Evolutionary conservation across 2,113 vertebrate species (phyloP), one percentile per base, ranked within the genome.

Genomic region (Physeter macrocephalus): DNA sequence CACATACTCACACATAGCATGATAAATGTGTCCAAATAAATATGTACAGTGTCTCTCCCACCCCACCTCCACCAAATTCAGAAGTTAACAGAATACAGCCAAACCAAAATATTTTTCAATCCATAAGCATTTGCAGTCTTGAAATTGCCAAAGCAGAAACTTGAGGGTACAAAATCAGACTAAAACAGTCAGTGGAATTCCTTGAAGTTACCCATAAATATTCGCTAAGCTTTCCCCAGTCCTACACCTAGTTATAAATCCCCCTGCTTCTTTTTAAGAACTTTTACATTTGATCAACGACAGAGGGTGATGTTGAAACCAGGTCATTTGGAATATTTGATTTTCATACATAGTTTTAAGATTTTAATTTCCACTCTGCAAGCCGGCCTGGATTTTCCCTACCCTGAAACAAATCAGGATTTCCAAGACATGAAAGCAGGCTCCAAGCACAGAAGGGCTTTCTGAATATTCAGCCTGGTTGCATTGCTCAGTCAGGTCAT

Each of bases 141-240:
- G 98, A 98, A 98, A 98, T 98, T 97, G 98, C 98, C 86, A 95
- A 98, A 98, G 98, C 97, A 98, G 98, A 98, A 98, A 98, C 41
- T 88, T 93, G 88, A 95, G 96, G 97, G 93, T 87, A 95, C 93
- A 97, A 96, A 97, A 97, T 95, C 81, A 97, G 96, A 97, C 89
- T 95, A 72, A 92, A 98, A 81, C 23, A 95, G 90, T 91, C 95
- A 95, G 49, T 96, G 91, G 94, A 98, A 98, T 98, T 98, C 98
- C 97, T 98, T 97, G 98, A 97, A 96, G 98, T 98, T 91, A 94
- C 54, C 71, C 97, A 98, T 96, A 98, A 98, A 98, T 98, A 98
- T 97, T 97, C 87, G n/a, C 97, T 84, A 95, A 61, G 82, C 90
- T 98, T 98, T 97, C 97, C 82, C 94, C 95, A 91, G 95, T 54